Conservation (phyloP, 2,113 vertebrate genomes). For the Origma solitaria region DNA sequence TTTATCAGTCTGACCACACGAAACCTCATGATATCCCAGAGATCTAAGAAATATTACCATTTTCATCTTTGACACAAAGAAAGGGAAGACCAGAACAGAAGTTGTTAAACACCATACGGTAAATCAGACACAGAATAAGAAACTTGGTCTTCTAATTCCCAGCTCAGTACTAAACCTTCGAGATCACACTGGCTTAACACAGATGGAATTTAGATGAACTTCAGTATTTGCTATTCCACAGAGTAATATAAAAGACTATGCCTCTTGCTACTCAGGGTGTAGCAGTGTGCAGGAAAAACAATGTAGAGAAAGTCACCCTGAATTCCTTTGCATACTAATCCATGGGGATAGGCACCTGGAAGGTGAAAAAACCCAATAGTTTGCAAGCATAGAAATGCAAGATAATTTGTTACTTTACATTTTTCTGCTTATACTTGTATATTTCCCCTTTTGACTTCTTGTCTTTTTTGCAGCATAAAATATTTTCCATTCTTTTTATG, state of each 20-base stretch:
- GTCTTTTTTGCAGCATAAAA: neutral
- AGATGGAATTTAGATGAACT: neutral
- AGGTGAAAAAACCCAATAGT: neutral
- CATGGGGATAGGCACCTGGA: neutral
- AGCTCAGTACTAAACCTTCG: neutral
- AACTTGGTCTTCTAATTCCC: neutral
- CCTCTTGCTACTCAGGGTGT: neutral
- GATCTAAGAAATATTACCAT: neutral
- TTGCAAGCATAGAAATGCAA: neutral
- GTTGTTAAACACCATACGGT: neutral
- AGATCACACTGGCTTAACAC: neutral
- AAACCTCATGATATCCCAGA: neutral
- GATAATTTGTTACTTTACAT: neutral
- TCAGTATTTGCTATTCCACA: neutral
- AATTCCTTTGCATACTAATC: neutral
- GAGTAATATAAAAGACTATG: neutral
- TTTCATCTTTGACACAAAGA: neutral
- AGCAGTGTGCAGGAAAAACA: neutral
- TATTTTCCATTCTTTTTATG: neutral
- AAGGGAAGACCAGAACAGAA: neutral
- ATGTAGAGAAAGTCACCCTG: neutral
- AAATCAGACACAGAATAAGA: neutral
- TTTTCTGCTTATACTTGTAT: neutral
- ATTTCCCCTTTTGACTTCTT: neutral
- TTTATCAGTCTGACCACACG: neutral